A percentile compares a stretch with the other conserved stretches of the same genome.
These are phyloP conservation scores for Choreutis nemorana DNA, from an alignment of 2,888 invertebrate genomes.

Conservation along the genomic window DNA sequence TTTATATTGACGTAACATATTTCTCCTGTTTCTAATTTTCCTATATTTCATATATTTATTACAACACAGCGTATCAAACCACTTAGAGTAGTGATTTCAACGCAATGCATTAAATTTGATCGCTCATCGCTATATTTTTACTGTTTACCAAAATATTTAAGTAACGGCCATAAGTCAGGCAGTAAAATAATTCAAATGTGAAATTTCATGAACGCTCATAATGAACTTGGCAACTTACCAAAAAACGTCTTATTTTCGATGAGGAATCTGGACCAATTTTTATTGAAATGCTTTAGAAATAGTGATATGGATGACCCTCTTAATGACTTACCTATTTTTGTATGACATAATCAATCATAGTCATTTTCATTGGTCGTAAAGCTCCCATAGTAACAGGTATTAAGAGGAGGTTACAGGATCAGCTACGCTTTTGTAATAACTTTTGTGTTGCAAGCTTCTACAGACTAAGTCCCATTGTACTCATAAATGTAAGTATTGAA, in stretches of 20 bases:
- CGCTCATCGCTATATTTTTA: conserved; percentile 64
- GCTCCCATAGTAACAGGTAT: too few species aligned
- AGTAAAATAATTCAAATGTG: conserved; percentile 68
- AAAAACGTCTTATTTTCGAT: conserved; percentile 67
- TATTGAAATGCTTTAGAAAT: conserved; percentile 61
- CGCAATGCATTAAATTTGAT: conserved; percentile 58
- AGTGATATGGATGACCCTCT: conserved; percentile 40
- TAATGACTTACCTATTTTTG: conserved; percentile 40
- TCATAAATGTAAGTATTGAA: too few species aligned
- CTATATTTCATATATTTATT: too few species aligned
- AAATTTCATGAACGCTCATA: conserved; percentile 68
- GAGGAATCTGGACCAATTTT: conserved; percentile 66
- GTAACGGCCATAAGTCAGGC: conserved; percentile 66
- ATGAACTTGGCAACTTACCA: conserved; percentile 66
- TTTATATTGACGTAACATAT: too few species aligned
- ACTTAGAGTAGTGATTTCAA: conserved; percentile 55
- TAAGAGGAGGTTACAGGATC: too few species aligned
- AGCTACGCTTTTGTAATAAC: too few species aligned
- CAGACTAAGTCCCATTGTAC: too few species aligned
- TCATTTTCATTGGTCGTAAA: too few species aligned
- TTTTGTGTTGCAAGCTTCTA: too few species aligned
- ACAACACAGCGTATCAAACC: conserved; percentile 39
- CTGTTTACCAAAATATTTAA: conserved; percentile 67
- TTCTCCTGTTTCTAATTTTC: too few species aligned
- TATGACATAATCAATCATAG: conserved; percentile 14